Conservation (phyloP, 2,113 vertebrate species). For the Tapirus terrestris region DNA sequence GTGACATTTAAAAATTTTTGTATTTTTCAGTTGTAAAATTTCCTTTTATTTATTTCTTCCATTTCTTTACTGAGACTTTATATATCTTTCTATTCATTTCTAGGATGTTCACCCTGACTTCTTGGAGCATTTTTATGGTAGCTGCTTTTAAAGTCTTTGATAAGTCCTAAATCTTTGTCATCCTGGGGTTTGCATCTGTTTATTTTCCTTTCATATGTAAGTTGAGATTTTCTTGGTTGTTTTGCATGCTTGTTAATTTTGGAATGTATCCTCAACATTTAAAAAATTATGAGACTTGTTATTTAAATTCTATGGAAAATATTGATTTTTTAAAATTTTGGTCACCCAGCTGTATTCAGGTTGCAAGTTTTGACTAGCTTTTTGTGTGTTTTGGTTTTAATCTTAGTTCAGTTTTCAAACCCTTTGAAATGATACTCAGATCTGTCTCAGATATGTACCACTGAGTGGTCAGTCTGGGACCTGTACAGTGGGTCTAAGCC, state of each 20-base stretch:
- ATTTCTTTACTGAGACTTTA: not conserved
- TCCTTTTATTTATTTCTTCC: not conserved
- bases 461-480: not conserved
- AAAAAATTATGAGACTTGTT: not conserved
- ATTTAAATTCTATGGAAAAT: not conserved
- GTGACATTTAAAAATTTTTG: not conserved
- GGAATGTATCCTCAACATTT: not conserved
- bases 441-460: not conserved
- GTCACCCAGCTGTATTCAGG: not conserved
- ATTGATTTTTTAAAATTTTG: not conserved
- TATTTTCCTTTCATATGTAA: not conserved
- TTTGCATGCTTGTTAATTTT: not conserved
- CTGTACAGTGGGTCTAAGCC: not conserved
- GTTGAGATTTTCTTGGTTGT: not conserved
- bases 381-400: not conserved
- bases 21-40: not conserved
- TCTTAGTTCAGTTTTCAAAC: not conserved
- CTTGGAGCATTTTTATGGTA: not conserved
- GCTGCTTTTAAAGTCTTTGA: not conserved
- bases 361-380: not conserved
- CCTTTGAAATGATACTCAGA: not conserved
- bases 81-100: not conserved
- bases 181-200: not conserved
- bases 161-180: not conserved
- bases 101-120: not conserved